phyloP scores from a whole-genome alignment of 2,797 vertebrate genomes.

The Chiloscyllium punctatum region DNA sequence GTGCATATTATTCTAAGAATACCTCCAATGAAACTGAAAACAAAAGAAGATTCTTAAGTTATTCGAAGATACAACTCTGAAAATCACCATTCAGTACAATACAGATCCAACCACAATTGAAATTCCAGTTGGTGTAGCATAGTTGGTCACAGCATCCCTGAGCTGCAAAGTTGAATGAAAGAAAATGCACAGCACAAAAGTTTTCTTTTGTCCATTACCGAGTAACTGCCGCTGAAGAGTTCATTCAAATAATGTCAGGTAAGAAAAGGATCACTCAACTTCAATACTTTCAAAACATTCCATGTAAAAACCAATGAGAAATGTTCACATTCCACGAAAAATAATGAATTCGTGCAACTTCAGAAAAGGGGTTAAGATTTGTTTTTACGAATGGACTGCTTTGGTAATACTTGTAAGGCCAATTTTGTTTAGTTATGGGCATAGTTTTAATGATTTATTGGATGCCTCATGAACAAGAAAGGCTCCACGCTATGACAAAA shows the following conservation, averaged over 20 bases:
- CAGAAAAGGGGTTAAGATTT: too few relatives aligned
- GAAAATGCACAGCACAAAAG: neutral
- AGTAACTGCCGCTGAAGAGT: neutral
- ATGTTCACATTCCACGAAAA: neutral
- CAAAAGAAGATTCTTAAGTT: neutral
- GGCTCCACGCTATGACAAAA: conserved; percentile 4
- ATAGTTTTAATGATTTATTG: conserved; percentile 27
- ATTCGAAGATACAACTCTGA: neutral
- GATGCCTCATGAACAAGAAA: conserved; percentile 21
- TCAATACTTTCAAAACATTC: neutral
- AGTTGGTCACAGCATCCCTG: neutral
- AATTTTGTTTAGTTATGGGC: neutral
- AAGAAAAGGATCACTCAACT: neutral
- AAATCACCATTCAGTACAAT: neutral
- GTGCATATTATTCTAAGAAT: neutral
- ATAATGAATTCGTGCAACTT: neutral
- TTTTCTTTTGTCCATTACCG: neutral
- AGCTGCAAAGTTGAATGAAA: neutral
- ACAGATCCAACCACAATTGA: neutral
- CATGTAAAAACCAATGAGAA: neutral
- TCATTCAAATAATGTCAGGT: neutral
- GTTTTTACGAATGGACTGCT: neutral
- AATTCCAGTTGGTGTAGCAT: neutral
- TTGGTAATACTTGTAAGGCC: neutral
- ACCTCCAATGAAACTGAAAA: neutral